Evolutionary conservation across 2,797 vertebrate species (phyloP), one percentile per base, ranked within the genome.

Genomic region (Salarias fasciatus): DNA sequence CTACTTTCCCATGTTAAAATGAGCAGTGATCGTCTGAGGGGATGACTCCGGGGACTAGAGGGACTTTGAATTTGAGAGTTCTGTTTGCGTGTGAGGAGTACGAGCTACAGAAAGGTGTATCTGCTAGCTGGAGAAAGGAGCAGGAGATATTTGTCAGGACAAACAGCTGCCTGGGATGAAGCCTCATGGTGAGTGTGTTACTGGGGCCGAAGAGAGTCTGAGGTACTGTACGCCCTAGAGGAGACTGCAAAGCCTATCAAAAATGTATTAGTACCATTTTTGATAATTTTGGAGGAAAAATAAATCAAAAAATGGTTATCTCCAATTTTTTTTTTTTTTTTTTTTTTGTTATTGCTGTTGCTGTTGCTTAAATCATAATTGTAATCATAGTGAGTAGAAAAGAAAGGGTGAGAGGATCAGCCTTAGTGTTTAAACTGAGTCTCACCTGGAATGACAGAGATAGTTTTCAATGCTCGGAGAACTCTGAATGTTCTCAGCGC

Each of bases 361-460:
- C 77, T 72, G 84, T 84, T 70, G 60, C 76, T 73, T 78, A 40
- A 24, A 56, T 81, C 86, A 83, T 63, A 91, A 86, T 90, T 24
- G 57, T 79, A 88, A 84, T 76, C 79, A 84, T 88, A 88, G 90
- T 90, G 91, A 92, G 90, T 87, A 88, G 78, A 89, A 91, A 84
- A 85, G 83, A 86, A 91, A 88, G 64, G 85, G 90, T 92, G 89
- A 91, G 88, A 89, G 84, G 89, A 88, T 91, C 92, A 92, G 93
- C 92, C 92, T 94, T 87, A 92, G 91, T 88, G 94, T 94, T 90
- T 92, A 94, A 95, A 93, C 90, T 90, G 86, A 93, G 90, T 96
- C 98, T 99, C 97, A 99, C 98, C 98, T 99, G 98, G 98, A 95
- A 99, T 99, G 91, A 99, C 98, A 96, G 98, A 98, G 95, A 99